phyloP scores from a whole-genome alignment of 2,888 invertebrate genomes.

The Drosophila antonietae region DNA sequence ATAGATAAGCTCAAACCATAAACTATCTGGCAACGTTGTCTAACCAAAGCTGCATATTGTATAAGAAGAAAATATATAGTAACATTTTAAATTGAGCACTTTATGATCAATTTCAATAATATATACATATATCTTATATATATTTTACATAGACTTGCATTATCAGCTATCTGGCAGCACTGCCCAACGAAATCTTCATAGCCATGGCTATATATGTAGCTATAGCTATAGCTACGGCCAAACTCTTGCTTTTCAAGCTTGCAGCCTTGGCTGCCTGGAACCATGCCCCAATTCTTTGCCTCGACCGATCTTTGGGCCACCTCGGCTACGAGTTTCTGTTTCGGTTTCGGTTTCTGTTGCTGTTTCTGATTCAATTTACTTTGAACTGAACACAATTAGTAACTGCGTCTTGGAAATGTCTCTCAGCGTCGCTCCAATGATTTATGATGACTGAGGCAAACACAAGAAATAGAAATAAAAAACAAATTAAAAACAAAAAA shows the following conservation, averaged over 20 bases:
- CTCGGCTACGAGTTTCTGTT: not conserved
- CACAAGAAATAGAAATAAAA: conserved; percentile 22
- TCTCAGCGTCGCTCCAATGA: conserved; percentile 11
- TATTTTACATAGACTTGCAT: too few species aligned
- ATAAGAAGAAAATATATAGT: too few species aligned
- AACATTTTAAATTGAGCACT: too few species aligned
- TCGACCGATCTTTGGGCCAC: conserved; percentile 11
- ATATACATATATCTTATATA: too few species aligned
- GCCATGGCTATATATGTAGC: too few species aligned
- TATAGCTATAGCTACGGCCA: not conserved
- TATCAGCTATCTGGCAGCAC: not conserved
- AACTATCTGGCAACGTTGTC: too few species aligned
- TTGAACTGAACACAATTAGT: conserved; percentile 12
- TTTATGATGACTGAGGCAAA: conserved; percentile 12
- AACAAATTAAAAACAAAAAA: conserved; percentile 21
- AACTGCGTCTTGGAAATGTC: conserved; percentile 18
- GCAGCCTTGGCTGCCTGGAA: conserved; percentile 11
- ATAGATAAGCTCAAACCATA: too few species aligned
- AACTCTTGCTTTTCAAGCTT: not conserved
- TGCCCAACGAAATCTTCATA: not conserved
- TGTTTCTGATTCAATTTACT: conserved; percentile 16
- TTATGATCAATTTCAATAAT: too few species aligned
- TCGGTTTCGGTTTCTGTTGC: not conserved
- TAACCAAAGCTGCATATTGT: too few species aligned
- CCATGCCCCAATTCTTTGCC: conserved; percentile 12